Conservation (phyloP, 2,113 vertebrate genomes). For the Podiceps cristatus region DNA sequence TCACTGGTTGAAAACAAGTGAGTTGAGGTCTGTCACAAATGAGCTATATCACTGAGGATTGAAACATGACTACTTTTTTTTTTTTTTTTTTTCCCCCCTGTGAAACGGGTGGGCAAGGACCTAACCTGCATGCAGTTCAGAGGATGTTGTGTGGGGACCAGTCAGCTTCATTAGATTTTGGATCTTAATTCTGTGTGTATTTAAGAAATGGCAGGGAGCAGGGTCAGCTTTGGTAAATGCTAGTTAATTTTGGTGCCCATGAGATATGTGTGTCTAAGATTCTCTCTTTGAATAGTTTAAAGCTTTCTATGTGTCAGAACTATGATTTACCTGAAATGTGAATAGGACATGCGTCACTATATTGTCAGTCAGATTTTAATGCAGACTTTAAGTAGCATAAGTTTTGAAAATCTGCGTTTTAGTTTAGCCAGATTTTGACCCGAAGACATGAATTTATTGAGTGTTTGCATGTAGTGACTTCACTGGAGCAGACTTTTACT, state of each 20-base stretch:
- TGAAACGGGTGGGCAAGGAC: not conserved
- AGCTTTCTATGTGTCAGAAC: not conserved
- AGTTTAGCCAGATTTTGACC: not conserved
- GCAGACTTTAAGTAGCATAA: not conserved
- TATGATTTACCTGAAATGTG: not conserved
- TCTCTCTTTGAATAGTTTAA: not conserved
- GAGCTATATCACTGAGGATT: not conserved
- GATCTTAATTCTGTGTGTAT: not conserved
- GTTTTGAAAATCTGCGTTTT: not conserved
- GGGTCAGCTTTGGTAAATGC: not conserved
- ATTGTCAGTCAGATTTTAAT: not conserved
- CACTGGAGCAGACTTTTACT: not conserved
- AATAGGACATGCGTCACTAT: not conserved
- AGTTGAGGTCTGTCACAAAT: not conserved
- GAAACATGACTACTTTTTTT: not conserved
- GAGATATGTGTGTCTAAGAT: not conserved
- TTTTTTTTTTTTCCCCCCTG: too few relatives aligned
- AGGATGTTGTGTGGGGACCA: not conserved
- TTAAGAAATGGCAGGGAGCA: not conserved
- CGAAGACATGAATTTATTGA: not conserved
- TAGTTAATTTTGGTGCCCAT: not conserved
- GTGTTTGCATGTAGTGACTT: not conserved
- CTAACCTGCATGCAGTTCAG: not conserved
- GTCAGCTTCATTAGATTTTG: not conserved
- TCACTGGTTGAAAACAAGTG: not conserved